These are phyloP conservation scores for Trypoxylus dichotomus DNA, from an alignment of 1,140 invertebrate species.

Conservation along the genomic window DNA sequence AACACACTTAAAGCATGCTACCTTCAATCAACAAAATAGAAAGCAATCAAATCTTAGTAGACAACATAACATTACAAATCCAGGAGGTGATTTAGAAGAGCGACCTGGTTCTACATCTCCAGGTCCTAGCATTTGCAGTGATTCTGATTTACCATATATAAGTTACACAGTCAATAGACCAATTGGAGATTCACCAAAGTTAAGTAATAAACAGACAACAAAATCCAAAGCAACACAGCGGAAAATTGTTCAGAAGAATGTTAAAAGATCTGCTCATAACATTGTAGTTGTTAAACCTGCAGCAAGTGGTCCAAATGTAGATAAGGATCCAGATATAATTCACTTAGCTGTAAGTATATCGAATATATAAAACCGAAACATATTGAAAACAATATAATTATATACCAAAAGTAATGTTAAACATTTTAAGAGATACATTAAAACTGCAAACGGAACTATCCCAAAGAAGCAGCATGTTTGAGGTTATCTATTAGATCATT, in stretches of 20 bases:
- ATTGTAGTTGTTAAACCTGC: slow-evolving; percentile 84
- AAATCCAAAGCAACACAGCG: slow-evolving; percentile 44
- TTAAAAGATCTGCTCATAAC: slow-evolving; percentile 57
- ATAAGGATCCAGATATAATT: slow-evolving; percentile 80
- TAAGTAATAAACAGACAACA: slow-evolving; percentile 61
- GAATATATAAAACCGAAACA: too few species aligned
- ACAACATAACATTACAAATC: slow-evolving; percentile 62
- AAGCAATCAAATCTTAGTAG: slow-evolving; percentile 53
- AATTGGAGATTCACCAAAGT: slow-evolving; percentile 83
- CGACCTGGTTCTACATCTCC: slow-evolving; percentile 74
- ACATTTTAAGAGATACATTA: too few species aligned
- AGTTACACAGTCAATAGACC: slow-evolving; percentile 91
- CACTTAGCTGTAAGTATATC: slow-evolving; percentile 64
- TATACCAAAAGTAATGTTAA: too few species aligned
- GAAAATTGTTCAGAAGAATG: slow-evolving; percentile 38
- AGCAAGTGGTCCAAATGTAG: slow-evolving; percentile 59
- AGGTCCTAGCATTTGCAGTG: slow-evolving; percentile 83
- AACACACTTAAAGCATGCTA: slow-evolving; percentile 47
- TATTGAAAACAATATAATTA: too few species aligned
- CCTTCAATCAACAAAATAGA: slow-evolving; percentile 44
- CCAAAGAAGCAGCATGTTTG: too few species aligned
- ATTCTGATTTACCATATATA: slow-evolving; percentile 90
- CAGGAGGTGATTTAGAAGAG: slow-evolving; percentile 44
- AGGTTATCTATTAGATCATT: too few species aligned
- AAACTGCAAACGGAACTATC: too few species aligned